Evolutionary conservation across 2,888 invertebrate genomes (phyloP).

Genomic region (Aproaerema taeniolella): DNA sequence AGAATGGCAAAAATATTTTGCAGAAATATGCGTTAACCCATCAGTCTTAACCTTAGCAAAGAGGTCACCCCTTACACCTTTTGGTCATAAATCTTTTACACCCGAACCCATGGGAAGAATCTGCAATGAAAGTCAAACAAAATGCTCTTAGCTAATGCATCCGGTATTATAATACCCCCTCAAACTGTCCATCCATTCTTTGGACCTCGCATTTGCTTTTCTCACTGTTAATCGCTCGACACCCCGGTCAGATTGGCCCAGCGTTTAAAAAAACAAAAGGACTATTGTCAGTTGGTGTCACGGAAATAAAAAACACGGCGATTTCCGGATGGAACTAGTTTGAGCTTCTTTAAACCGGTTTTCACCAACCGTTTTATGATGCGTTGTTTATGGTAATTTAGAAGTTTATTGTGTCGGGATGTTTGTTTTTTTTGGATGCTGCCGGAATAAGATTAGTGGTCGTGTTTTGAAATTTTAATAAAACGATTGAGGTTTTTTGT

Average conservation of each 20-base stretch:
- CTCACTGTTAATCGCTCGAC: constrained; percentile 22
- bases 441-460: constrained; percentile 54
- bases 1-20: no score
- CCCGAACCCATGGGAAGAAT: constrained; percentile 1
- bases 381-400: constrained; percentile 76
- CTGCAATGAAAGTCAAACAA: constrained; percentile 1
- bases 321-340: constrained; percentile 38
- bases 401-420: constrained; percentile 52
- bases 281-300: constrained; percentile 60
- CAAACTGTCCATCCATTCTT: neutral
- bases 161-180: neutral
- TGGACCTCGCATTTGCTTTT: neutral
- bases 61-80: no score
- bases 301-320: constrained; percentile 40
- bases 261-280: constrained; percentile 49
- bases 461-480: constrained; percentile 28
- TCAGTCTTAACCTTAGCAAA: no score
- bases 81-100: neutral
- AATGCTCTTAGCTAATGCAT: neutral
- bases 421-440: constrained; percentile 38
- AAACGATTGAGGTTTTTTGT: constrained; percentile 8
- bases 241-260: constrained; percentile 48
- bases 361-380: constrained; percentile 54
- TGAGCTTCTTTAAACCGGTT: constrained; percentile 40
- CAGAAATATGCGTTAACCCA: no score